phyloP scores from a whole-genome alignment of 2,888 invertebrate genomes.

The Cactoblastis cactorum region DNA sequence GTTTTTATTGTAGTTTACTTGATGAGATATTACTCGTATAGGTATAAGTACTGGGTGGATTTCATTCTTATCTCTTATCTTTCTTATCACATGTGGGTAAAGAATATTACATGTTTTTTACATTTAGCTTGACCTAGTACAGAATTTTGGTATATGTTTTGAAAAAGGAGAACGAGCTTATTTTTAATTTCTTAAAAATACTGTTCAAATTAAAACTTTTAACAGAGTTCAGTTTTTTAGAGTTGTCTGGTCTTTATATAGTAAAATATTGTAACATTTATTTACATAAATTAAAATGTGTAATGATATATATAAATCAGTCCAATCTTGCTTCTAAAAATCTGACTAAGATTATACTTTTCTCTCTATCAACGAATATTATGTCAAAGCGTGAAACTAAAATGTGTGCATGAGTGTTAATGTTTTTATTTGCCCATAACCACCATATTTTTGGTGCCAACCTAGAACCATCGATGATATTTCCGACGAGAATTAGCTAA shows the following conservation, averaged over 20 bases:
- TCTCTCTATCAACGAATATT: constrained; percentile 20
- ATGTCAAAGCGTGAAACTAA: background rate
- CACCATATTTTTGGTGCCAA: constrained; percentile 42
- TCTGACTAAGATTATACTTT: constrained; percentile 20
- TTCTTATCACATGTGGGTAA: background rate
- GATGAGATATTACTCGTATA: no score
- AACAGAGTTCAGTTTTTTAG: background rate
- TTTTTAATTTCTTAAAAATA: no score
- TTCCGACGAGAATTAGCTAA: background rate
- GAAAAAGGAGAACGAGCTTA: no score
- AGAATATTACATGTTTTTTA: background rate
- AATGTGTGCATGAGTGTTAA: constrained; percentile 55
- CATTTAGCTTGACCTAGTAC: no score
- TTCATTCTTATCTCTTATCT: background rate
- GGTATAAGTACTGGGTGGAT: background rate
- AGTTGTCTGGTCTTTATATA: no score
- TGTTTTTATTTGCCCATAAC: constrained; percentile 56
- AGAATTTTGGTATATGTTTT: no score
- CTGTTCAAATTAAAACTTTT: no score
- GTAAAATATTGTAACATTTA: no score
- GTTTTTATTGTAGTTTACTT: no score
- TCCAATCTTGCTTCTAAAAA: constrained; percentile 16
- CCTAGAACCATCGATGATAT: background rate
- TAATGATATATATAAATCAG: no score
- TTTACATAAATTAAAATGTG: no score